Evolutionary conservation across 2,888 invertebrate genomes (phyloP).

Genomic region (Lepas anatifera): DNA sequence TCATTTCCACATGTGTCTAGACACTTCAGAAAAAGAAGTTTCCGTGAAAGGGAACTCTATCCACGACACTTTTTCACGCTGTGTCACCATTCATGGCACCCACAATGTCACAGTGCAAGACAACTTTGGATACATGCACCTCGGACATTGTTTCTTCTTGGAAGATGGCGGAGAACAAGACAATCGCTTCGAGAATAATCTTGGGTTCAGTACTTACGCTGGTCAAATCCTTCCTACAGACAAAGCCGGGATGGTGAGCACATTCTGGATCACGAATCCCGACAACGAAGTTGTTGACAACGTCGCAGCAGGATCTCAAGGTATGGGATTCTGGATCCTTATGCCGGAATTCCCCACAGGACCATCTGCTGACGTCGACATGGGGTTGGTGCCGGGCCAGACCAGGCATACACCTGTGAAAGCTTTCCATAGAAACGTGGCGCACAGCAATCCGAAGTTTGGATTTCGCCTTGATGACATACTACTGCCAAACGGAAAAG

Average conservation of each 20-base stretch:
- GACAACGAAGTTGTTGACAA: background rate
- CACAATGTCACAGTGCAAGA: background rate
- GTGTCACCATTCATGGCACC: background rate
- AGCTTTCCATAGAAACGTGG: background rate
- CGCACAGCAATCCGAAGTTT: background rate
- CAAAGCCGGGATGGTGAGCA: too few species aligned
- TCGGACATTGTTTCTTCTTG: constrained; percentile 8
- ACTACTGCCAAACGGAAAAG: background rate
- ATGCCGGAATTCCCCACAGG: background rate
- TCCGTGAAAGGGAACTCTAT: background rate
- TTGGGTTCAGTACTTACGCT: too few species aligned
- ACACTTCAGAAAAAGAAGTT: background rate
- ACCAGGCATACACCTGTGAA: background rate
- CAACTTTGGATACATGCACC: background rate
- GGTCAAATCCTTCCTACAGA: too few species aligned
- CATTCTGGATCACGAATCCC: constrained; percentile 10
- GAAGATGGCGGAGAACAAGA: background rate
- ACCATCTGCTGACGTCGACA: background rate
- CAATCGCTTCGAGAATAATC: too few species aligned
- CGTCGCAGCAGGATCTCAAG: background rate
- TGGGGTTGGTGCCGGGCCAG: background rate
- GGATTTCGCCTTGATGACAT: background rate
- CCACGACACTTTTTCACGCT: background rate
- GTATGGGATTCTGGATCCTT: background rate
- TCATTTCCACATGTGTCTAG: background rate